These are phyloP conservation scores for Steromphala cineraria DNA, from an alignment of 2,888 invertebrate species.

Conservation along the genomic window DNA sequence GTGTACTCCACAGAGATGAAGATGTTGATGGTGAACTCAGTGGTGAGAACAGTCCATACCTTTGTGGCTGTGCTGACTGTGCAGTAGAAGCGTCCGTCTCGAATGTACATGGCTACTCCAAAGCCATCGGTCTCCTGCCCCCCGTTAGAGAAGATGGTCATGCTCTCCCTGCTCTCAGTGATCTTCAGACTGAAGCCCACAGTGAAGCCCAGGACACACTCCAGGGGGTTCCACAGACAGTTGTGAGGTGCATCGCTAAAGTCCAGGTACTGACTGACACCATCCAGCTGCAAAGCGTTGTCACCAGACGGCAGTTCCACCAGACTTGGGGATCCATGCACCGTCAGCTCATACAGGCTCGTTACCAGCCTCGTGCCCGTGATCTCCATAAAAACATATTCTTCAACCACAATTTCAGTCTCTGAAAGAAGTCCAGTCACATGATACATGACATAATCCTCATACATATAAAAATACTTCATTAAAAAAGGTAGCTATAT, in stretches of 20 bases:
- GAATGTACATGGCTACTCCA: constrained; percentile 50
- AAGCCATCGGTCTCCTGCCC: constrained; percentile 43
- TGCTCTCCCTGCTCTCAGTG: constrained; percentile 35
- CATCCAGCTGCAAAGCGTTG: constrained; percentile 42
- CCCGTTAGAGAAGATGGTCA: constrained; percentile 51
- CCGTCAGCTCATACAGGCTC: constrained; percentile 33
- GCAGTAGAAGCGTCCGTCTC: constrained; percentile 24
- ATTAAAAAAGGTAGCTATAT: too few species aligned
- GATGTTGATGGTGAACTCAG: constrained; percentile 24
- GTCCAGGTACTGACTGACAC: constrained; percentile 44
- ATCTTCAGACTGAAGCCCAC: constrained; percentile 47
- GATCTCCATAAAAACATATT: constrained; percentile 44
- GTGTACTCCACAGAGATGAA: constrained; percentile 44
- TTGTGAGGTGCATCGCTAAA: constrained; percentile 22
- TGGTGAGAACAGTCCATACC: constrained; percentile 50
- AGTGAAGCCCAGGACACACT: constrained; percentile 50
- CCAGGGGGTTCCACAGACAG: constrained; percentile 38
- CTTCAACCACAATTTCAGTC: constrained; percentile 29
- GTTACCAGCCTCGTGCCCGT: constrained; percentile 37
- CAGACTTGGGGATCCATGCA: constrained; percentile 37
- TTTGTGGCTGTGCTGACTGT: constrained; percentile 41
- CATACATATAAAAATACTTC: too few species aligned
- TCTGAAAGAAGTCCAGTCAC: constrained; percentile 31
- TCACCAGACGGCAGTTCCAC: constrained; percentile 21
- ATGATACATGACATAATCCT: neutral